Percentiles rank a stretch among this genome's conserved stretches.
Conservation (phyloP, 2,113 vertebrate species). For the Gambusia holbrooki region DNA sequence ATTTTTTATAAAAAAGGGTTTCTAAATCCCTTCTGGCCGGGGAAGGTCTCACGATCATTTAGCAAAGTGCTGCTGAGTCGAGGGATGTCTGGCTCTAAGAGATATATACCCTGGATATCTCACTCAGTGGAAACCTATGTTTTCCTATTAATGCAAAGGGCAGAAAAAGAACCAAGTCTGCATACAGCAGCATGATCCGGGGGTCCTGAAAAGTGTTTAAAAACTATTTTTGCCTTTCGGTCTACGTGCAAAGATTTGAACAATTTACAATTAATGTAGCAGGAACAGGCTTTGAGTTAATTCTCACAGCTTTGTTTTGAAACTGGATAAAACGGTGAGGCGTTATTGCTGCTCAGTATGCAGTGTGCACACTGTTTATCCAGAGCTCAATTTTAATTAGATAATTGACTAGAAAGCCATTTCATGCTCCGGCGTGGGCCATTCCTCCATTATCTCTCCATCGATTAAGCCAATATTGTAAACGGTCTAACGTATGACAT, state of each 20-base stretch:
- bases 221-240: not conserved
- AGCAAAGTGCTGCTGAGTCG: not conserved
- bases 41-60: not conserved
- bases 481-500: not conserved
- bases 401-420: constrained; percentile 5
- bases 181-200: not conserved
- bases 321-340: not conserved
- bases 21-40: not conserved
- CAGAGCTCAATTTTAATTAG: constrained; percentile 4
- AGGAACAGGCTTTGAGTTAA: no score
- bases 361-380: not conserved
- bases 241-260: not conserved
- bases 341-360: not conserved
- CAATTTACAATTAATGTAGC: no score
- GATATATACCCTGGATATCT: not conserved
- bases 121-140: not conserved
- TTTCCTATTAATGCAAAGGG: not conserved
- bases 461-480: not conserved
- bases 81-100: not conserved
- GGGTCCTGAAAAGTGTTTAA: not conserved
- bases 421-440: not conserved
- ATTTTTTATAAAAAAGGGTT: not conserved
- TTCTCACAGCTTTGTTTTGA: not conserved
- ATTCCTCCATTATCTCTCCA: constrained; percentile 1
- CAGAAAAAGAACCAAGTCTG: not conserved